Evolutionary conservation across 2,113 vertebrate species (phyloP).

Genomic region (Siphamia tubifer): DNA sequence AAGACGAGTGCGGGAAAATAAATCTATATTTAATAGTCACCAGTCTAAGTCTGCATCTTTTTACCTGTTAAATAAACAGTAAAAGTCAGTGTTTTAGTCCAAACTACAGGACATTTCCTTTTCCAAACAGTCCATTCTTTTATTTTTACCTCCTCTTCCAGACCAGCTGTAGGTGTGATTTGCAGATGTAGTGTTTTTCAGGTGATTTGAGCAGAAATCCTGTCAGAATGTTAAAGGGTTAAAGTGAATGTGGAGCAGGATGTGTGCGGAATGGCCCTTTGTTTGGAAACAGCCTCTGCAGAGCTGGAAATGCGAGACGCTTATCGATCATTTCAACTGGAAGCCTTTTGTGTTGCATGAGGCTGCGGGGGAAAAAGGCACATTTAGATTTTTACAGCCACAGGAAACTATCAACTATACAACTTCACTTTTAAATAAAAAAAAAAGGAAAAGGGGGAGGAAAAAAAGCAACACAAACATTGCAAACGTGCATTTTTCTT

Average conservation of each 20-base stretch:
- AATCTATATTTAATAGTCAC: too few species aligned
- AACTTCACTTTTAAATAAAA: conserved; percentile 24
- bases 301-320: conserved; percentile 73
- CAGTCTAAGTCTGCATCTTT: too few species aligned
- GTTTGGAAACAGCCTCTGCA: conserved; percentile 74
- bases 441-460: background rate
- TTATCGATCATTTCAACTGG: conserved; percentile 78
- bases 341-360: conserved; percentile 71
- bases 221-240: too few species aligned
- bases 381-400: conserved; percentile 1
- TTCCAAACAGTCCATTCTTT: too few species aligned
- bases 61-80: too few species aligned
- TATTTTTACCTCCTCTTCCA: too few species aligned
- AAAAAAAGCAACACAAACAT: conserved; percentile 6
- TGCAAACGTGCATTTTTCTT: conserved; percentile 22
- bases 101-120: too few species aligned
- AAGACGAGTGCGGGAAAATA: too few species aligned
- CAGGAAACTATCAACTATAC: background rate
- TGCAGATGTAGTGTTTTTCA: too few species aligned
- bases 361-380: conserved; percentile 30
- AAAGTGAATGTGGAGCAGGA: conserved; percentile 41
- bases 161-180: too few species aligned
- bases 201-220: too few species aligned
- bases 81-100: too few species aligned
- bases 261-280: conserved; percentile 75